phyloP scores from a whole-genome alignment of 2,797 vertebrate genomes.

The Sitta carolinensis region DNA sequence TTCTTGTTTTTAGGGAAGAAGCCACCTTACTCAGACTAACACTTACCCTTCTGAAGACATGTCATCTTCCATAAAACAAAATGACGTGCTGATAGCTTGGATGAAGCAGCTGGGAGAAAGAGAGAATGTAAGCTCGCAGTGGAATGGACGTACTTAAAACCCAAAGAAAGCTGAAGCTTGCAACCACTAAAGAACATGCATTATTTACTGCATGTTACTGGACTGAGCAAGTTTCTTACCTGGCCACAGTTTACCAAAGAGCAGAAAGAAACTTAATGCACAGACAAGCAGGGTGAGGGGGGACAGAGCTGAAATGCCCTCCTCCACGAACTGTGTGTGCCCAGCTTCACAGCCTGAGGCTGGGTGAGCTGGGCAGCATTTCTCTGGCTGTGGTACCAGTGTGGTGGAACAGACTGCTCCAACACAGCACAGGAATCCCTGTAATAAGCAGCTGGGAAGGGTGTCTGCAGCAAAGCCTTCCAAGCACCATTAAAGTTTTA shows the following conservation, averaged over 20 bases:
- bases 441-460: not conserved
- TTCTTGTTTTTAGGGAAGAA: not conserved
- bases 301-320: not conserved
- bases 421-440: not conserved
- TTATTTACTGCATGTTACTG: not conserved
- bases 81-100: not conserved
- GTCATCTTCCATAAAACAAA: not conserved
- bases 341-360: not conserved
- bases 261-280: not conserved
- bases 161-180: not conserved
- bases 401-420: not conserved
- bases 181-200: not conserved
- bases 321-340: fast-evolving
- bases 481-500: not conserved
- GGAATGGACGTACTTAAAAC: not conserved
- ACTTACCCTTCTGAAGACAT: not conserved
- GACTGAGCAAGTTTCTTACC: not conserved
- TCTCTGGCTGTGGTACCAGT: fast-evolving
- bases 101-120: not conserved
- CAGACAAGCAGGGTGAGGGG: not conserved
- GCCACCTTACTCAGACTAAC: not conserved
- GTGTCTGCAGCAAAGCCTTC: not conserved
- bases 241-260: not conserved
- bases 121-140: not conserved
- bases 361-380: not conserved